Evolutionary conservation across 2,888 invertebrate species (phyloP).

Genomic region (Physocephala rufipes): DNA sequence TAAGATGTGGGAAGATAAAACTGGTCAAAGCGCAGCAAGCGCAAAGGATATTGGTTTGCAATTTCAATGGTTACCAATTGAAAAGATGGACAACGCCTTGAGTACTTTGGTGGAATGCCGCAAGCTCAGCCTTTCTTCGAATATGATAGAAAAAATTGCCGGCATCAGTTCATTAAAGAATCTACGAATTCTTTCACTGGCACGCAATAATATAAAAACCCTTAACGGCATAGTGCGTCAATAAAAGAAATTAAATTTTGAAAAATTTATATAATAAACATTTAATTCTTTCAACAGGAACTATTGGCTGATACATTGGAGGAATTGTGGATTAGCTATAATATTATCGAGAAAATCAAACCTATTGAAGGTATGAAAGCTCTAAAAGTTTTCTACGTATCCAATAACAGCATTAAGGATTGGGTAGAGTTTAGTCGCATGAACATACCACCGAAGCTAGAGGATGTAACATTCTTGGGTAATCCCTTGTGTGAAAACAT

Average conservation of each 20-base stretch:
- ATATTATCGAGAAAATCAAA: slow-evolving; percentile 90
- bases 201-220: slow-evolving; percentile 90
- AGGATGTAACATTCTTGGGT: slow-evolving; percentile 84
- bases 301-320: slow-evolving; percentile 86
- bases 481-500: slow-evolving; percentile 81
- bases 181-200: slow-evolving; percentile 83
- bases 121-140: slow-evolving; percentile 90
- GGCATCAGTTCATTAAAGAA: slow-evolving; percentile 85
- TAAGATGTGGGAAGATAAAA: slow-evolving; percentile 85
- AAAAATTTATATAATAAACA: neutral
- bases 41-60: slow-evolving; percentile 81
- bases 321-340: slow-evolving; percentile 95
- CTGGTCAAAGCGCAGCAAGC: slow-evolving; percentile 72
- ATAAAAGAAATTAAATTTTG: neutral
- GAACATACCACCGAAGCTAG: slow-evolving; percentile 74
- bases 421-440: slow-evolving; percentile 89
- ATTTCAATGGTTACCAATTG: slow-evolving; percentile 92
- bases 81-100: slow-evolving; percentile 91
- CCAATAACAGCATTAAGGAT: slow-evolving; percentile 87
- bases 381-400: slow-evolving; percentile 82
- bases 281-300: slow-evolving; percentile 69
- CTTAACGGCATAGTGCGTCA: slow-evolving; percentile 80
- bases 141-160: slow-evolving; percentile 91
- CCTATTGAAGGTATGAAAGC: slow-evolving; percentile 84
- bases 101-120: slow-evolving; percentile 79